phyloP scores from a whole-genome alignment of 2,113 vertebrate genomes.

The Jaculus jaculus region DNA sequence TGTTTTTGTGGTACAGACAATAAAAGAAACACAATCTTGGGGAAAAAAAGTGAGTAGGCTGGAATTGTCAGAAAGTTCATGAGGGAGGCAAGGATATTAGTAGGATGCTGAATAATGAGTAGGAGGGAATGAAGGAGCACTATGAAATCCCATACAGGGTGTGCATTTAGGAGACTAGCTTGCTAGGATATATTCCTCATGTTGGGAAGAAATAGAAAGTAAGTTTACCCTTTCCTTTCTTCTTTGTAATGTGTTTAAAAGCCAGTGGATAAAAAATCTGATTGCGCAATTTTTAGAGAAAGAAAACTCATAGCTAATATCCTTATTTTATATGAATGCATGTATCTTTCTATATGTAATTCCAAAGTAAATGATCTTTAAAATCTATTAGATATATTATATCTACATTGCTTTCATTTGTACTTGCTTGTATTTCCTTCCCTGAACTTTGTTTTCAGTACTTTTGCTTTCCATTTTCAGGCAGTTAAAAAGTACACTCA shows the following conservation, averaged over 20 bases:
- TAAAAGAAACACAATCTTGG: background rate
- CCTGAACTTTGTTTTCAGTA: background rate
- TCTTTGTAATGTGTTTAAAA: background rate
- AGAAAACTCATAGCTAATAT: background rate
- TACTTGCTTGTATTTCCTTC: background rate
- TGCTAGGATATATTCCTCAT: background rate
- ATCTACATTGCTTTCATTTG: background rate
- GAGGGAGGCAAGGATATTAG: background rate
- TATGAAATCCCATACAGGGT: background rate
- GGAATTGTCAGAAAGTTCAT: background rate
- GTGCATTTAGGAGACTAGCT: background rate
- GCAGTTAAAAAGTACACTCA: background rate
- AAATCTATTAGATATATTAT: background rate
- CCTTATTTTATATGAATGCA: background rate
- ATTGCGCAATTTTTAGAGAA: conserved; percentile 14
- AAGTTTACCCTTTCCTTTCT: background rate
- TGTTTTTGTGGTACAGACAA: conserved; percentile 25
- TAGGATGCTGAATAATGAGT: background rate
- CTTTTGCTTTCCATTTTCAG: background rate
- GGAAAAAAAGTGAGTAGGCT: conserved; percentile 33
- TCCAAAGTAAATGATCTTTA: background rate
- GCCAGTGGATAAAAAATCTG: background rate
- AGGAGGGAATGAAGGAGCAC: background rate
- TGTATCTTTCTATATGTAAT: background rate
- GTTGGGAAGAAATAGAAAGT: background rate